These are phyloP conservation scores for Gadopsis bispinosus DNA, from an alignment of 2,797 vertebrate species.

Conservation along the genomic window DNA sequence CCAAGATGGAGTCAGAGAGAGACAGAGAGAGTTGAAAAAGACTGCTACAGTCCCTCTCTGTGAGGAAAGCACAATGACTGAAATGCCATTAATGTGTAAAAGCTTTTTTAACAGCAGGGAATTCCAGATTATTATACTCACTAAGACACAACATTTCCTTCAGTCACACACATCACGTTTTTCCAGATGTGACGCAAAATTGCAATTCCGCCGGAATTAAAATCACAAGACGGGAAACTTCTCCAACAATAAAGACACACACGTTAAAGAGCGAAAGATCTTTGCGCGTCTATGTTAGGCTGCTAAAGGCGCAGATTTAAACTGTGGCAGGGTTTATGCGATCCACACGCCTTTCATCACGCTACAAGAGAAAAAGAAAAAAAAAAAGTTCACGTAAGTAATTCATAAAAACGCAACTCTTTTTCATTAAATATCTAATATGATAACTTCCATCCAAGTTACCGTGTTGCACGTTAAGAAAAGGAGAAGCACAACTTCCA, in stretches of 20 bases:
- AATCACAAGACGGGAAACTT: not conserved
- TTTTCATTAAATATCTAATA: not conserved
- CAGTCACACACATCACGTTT: not conserved
- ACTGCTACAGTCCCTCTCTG: not conserved
- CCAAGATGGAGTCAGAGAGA: conserved; percentile 33
- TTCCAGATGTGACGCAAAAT: not conserved
- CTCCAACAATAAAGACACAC: not conserved
- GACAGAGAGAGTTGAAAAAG: conserved; percentile 14
- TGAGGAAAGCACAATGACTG: not conserved
- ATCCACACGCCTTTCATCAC: not conserved
- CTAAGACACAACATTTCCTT: not conserved
- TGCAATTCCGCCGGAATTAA: not conserved
- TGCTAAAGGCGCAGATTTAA: not conserved
- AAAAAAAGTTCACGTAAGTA: not conserved
- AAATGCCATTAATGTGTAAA: not conserved
- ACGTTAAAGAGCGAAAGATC: not conserved
- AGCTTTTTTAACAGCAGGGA: not conserved
- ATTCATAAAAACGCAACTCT: too few species aligned
- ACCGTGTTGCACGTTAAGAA: not conserved
- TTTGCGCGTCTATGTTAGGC: not conserved
- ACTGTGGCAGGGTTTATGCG: not conserved
- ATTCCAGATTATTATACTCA: not conserved
- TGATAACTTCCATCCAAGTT: conserved; percentile 1
- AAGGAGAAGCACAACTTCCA: not conserved
- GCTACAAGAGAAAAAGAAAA: not conserved